Percentiles rank a stretch among this genome's conserved stretches.
Evolutionary conservation across 2,113 vertebrate genomes (phyloP).

Genomic region (Riparia riparia): DNA sequence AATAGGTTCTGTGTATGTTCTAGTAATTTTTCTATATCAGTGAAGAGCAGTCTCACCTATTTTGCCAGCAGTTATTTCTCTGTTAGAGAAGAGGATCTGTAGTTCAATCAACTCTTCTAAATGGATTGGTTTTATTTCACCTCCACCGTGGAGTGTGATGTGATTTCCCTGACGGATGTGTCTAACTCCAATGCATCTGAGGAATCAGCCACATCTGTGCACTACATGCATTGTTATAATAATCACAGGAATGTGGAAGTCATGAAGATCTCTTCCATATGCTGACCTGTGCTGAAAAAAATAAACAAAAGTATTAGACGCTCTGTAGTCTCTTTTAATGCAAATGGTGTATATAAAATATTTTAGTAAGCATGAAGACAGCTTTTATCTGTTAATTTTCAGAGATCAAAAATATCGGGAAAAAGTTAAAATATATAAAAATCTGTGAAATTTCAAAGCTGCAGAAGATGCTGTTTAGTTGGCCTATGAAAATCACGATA

Average conservation of each 20-base stretch:
- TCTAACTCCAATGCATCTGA: not conserved
- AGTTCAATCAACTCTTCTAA: not conserved
- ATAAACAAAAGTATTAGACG: not conserved
- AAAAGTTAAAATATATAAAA: not conserved
- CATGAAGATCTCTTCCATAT: rapidly evolving
- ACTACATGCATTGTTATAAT: rapidly evolving
- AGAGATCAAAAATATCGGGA: not conserved
- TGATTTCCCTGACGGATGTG: not conserved
- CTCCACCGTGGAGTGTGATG: not conserved
- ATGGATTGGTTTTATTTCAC: not conserved
- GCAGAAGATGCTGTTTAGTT: not conserved
- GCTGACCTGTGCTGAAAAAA: not conserved
- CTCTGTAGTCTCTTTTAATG: not conserved
- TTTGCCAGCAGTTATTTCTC: not conserved
- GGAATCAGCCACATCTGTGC: not conserved
- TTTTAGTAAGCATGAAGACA: not conserved
- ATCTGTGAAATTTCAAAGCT: not conserved
- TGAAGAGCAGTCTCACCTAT: not conserved
- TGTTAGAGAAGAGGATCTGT: not conserved
- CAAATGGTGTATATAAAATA: rapidly evolving
- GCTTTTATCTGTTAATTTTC: not conserved
- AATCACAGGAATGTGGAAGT: not conserved
- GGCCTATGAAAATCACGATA: not conserved
- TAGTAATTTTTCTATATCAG: not conserved
- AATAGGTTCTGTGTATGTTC: not conserved